Percentiles rank a stretch among this genome's conserved stretches.
phyloP scores from a whole-genome alignment of 2,113 vertebrate species.

The Burhinus bistriatus region DNA sequence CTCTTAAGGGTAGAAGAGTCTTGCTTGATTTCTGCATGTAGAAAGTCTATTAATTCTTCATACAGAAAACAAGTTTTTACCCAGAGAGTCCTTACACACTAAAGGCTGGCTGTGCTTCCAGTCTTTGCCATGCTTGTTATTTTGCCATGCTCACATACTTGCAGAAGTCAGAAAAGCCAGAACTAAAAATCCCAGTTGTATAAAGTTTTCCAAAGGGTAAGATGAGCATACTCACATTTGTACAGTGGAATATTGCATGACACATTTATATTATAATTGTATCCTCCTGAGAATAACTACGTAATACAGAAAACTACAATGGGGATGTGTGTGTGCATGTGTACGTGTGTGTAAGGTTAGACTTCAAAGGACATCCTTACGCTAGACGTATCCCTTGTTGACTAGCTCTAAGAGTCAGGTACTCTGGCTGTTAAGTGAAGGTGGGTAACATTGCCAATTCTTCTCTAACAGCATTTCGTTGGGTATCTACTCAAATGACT shows the following conservation, averaged over 20 bases:
- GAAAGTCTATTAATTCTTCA: background rate
- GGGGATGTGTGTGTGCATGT: background rate
- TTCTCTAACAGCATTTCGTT: background rate
- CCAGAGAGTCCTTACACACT: background rate
- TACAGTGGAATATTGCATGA: background rate
- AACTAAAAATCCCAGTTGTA: background rate
- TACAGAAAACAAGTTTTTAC: background rate
- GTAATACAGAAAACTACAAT: background rate
- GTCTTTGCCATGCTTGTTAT: background rate
- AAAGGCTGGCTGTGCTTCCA: background rate
- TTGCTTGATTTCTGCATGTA: background rate
- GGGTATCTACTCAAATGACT: background rate
- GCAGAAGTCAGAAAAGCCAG: background rate
- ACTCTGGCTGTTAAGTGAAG: background rate
- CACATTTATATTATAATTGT: background rate
- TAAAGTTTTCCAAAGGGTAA: background rate
- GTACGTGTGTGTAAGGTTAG: background rate
- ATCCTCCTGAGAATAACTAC: background rate
- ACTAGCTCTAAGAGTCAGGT: background rate
- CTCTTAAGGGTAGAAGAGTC: background rate
- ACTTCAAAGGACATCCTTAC: background rate
- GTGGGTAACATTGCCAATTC: background rate
- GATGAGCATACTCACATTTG: background rate
- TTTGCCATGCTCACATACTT: background rate
- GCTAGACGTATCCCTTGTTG: background rate